Conservation (phyloP, 2,797 vertebrate species). For the Podarcis lilfordi region DNA sequence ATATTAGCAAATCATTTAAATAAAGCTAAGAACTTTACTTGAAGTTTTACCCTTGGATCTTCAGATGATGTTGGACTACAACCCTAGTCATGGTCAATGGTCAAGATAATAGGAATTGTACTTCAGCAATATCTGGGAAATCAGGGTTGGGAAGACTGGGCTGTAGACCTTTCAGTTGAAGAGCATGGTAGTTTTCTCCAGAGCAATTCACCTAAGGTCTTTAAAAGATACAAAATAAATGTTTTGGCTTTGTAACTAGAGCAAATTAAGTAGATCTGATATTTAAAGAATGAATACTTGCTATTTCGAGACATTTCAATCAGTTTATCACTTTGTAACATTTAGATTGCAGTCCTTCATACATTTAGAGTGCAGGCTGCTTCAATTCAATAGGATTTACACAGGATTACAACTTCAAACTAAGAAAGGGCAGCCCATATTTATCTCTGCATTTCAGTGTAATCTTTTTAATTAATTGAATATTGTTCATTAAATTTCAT, state of each 20-base stretch:
- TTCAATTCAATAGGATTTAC: background rate
- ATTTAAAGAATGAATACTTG: conserved; percentile 11
- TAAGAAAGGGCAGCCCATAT: background rate
- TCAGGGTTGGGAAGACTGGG: background rate
- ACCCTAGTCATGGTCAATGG: too few relatives aligned
- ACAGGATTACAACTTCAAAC: background rate
- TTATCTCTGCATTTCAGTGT: background rate
- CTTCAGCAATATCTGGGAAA: background rate
- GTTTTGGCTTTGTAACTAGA: background rate
- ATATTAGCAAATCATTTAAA: conserved; percentile 7
- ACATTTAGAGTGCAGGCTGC: too few relatives aligned
- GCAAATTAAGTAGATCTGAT: background rate
- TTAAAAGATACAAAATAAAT: background rate
- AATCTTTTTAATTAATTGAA: background rate
- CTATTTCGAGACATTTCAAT: background rate
- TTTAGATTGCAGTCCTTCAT: background rate
- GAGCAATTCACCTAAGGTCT: background rate
- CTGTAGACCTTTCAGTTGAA: background rate
- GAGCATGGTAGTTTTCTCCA: background rate
- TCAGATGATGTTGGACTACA: background rate
- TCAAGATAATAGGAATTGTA: background rate
- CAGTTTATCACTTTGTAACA: background rate
- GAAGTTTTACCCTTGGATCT: background rate
- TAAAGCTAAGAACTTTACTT: background rate
- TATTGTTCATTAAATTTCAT: background rate